phyloP scores from a whole-genome alignment of 2,888 invertebrate species.

The Dryadula phaetusa region DNA sequence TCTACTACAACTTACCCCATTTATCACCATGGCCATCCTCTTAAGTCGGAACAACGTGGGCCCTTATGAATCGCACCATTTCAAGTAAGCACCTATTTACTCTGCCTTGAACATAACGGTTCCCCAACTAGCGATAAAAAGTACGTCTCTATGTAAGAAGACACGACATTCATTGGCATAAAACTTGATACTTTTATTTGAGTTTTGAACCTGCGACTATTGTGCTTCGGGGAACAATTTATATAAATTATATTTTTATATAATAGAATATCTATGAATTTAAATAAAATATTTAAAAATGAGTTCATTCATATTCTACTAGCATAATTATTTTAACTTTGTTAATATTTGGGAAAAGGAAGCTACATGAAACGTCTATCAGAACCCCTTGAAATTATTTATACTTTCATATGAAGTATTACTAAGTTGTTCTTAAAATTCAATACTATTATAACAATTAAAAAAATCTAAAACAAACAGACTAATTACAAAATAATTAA shows the following conservation, averaged over 20 bases:
- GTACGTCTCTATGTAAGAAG: conserved; percentile 43
- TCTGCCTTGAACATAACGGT: conserved; percentile 49
- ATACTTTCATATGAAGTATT: too few species aligned
- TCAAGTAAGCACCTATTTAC: conserved; percentile 51
- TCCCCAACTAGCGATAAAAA: conserved; percentile 49
- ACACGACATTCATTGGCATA: conserved; percentile 33
- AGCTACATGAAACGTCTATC: too few species aligned
- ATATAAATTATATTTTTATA: background rate
- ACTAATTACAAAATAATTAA: too few species aligned
- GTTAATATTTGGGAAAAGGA: too few species aligned
- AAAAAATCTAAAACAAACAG: too few species aligned
- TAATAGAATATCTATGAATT: background rate
- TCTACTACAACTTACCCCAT: conserved; percentile 43
- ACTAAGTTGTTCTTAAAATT: too few species aligned
- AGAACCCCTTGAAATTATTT: too few species aligned
- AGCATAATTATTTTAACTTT: too few species aligned
- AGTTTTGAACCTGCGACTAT: background rate
- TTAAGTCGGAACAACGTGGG: conserved; percentile 44
- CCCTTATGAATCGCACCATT: conserved; percentile 50
- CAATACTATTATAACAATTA: too few species aligned
- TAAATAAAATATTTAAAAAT: background rate
- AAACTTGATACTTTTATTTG: conserved; percentile 13
- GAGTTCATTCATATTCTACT: too few species aligned
- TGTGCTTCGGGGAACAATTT: background rate
- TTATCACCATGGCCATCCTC: conserved; percentile 47